These are phyloP conservation scores for Lottia gigantea DNA, from an alignment of 2,888 invertebrate species.

Conservation along the genomic window DNA sequence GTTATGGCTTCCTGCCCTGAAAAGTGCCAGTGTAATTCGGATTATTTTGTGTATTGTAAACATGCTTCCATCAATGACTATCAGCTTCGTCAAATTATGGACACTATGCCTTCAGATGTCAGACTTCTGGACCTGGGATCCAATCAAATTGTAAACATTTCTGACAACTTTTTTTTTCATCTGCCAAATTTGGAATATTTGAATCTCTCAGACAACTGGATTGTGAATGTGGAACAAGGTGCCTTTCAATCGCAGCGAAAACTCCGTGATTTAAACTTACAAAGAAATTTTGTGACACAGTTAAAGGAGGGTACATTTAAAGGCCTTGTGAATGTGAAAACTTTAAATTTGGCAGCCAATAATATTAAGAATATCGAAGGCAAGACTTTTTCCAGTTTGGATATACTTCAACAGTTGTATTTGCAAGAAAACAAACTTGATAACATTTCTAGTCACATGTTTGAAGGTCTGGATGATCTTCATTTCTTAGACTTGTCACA, in stretches of 20 bases:
- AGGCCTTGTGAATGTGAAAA: constrained; percentile 13
- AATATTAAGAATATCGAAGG: constrained; percentile 9
- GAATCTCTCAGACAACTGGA: constrained; percentile 14
- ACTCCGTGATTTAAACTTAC: constrained; percentile 6
- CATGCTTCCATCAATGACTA: not conserved
- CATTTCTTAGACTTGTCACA: constrained; percentile 30
- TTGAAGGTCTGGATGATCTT: constrained; percentile 36
- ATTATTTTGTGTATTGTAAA: constrained; percentile 18
- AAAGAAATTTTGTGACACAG: constrained; percentile 21
- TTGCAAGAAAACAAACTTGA: constrained; percentile 35
- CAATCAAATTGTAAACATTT: not conserved
- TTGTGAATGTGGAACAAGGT: not conserved
- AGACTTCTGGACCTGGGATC: constrained; percentile 15
- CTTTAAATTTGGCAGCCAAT: constrained; percentile 18
- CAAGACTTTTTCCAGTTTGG: constrained; percentile 10
- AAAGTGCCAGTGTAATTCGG: constrained; percentile 15
- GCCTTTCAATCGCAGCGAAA: constrained; percentile 9
- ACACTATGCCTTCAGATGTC: not conserved
- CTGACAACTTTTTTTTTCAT: not conserved
- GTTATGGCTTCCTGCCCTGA: not conserved
- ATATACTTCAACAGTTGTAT: constrained; percentile 13
- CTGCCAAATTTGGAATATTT: constrained; percentile 13
- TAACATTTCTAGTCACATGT: constrained; percentile 27
- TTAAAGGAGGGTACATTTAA: constrained; percentile 31
- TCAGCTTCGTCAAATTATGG: constrained; percentile 1